Base-by-base conservation (phyloP, 2,888 invertebrate genomes). In the Myopa testacea region DNA sequence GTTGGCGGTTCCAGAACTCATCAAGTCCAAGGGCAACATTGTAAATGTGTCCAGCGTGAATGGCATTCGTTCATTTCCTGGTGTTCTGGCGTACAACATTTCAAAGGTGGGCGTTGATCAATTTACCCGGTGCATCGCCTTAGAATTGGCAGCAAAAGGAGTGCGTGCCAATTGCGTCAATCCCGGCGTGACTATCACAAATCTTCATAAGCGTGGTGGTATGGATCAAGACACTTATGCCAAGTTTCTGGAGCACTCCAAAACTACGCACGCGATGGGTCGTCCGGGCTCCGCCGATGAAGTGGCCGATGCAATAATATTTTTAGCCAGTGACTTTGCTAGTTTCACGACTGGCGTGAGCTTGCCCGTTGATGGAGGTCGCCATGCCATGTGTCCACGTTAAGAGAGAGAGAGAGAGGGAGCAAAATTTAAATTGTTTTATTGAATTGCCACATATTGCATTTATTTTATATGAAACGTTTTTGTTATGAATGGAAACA, bases 61-160 rank as follows among this genome's bases (percentile, higher is more conserved):
- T 84, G 98, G 98, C 10, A 86, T 96, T 45, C 91, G 97, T 87
- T 92, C 98, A 80, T 98, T 98, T 85, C 93, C 97, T 0, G 94
- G 95, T 75, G 93, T 97, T n/a, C 89, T 98, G 75, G 94, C 97
- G 0, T 99, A 99, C 88, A 94, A 94, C 84, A 94, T 98, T 92
- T 96, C 97, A 7, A 99, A 99, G 91, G 92, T 96, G 63, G 97
- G 97, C 6, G 88, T 98, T 8, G 98, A 99, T 90, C 98, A 98
- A 87, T 93, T 99, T 82, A 99, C 98, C 0, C 92, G 94, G 86
- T 97, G 97, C 87, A 91, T 94, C 4, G 97, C 98, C 8, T 89
- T 99, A 38, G 98, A 96, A 85, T 89, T 96, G 77, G 96, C 93
- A 38, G 84, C 91, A 0, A 94, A 94, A 86, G 93, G 93, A 81